phyloP scores from a whole-genome alignment of 1,140 invertebrate genomes.

The Diorhabda sublineata region DNA sequence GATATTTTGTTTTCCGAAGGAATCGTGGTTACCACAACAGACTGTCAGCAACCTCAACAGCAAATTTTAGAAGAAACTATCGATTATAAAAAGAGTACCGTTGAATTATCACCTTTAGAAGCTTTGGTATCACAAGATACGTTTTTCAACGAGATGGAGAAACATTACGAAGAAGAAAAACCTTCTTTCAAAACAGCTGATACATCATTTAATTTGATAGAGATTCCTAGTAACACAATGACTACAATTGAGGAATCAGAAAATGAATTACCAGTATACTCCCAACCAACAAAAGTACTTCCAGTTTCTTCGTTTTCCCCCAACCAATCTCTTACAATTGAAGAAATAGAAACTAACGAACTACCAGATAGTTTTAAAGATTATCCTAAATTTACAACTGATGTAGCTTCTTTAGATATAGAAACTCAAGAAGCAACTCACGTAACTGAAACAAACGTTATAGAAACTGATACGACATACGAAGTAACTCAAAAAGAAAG shows the following conservation, averaged over 20 bases:
- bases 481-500: constrained; percentile 42
- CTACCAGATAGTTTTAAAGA: constrained; percentile 52
- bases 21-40: constrained; percentile 55
- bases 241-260: constrained; percentile 57
- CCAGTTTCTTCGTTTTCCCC: constrained; percentile 53
- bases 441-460: constrained; percentile 51
- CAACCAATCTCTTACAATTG: constrained; percentile 54
- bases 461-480: constrained; percentile 54
- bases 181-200: constrained; percentile 51
- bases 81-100: constrained; percentile 51
- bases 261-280: constrained; percentile 47
- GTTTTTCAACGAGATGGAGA: constrained; percentile 57
- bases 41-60: constrained; percentile 58
- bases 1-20: constrained; percentile 58
- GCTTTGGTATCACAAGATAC: constrained; percentile 57
- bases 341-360: constrained; percentile 55
- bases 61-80: constrained; percentile 49
- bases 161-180: constrained; percentile 46
- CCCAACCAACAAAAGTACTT: constrained; percentile 48
- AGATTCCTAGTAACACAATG: constrained; percentile 53
- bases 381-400: constrained; percentile 52
- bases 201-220: constrained; percentile 51
- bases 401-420: constrained; percentile 50
- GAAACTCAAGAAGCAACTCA: constrained; percentile 56
- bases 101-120: constrained; percentile 57